Evolutionary conservation across 2,888 invertebrate genomes (phyloP).

Genomic region (Drosophila peninsularis): DNA sequence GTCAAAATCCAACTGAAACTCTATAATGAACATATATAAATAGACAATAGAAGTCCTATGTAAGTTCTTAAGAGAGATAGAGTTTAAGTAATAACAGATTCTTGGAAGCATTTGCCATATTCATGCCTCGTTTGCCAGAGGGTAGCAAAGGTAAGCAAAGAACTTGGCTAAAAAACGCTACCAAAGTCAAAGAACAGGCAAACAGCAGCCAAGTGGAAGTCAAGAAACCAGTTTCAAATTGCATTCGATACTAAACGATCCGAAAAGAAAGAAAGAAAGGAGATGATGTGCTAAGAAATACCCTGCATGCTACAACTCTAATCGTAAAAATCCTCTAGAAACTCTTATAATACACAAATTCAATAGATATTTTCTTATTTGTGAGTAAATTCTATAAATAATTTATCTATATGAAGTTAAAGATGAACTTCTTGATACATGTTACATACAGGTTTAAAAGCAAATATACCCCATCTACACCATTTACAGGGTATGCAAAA

Average conservation of each 20-base stretch:
- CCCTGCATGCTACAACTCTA: not conserved
- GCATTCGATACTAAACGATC: slow-evolving; percentile 61
- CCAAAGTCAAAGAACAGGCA: slow-evolving; percentile 30
- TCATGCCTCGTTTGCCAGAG: not conserved
- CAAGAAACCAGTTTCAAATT: slow-evolving; percentile 62
- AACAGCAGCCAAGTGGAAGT: slow-evolving; percentile 24
- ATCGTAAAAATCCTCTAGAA: no score
- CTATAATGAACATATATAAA: no score
- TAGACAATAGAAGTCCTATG: not conserved
- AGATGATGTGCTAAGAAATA: not conserved
- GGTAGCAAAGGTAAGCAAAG: not conserved
- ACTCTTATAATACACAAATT: not conserved
- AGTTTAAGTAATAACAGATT: not conserved
- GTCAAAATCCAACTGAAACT: no score
- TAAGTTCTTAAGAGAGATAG: not conserved
- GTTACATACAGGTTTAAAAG: no score
- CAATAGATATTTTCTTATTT: accelerated
- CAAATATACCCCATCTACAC: not conserved
- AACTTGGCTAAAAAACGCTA: slow-evolving; percentile 18
- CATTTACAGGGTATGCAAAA: slow-evolving; percentile 1
- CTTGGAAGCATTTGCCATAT: not conserved
- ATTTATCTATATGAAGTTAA: no score
- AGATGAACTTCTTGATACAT: no score
- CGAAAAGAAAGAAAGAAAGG: slow-evolving; percentile 21
- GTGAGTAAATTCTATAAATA: not conserved